Percentiles rank a stretch among this genome's conserved stretches.
phyloP scores from a whole-genome alignment of 2,113 vertebrate genomes.

The Ursus arctos region DNA sequence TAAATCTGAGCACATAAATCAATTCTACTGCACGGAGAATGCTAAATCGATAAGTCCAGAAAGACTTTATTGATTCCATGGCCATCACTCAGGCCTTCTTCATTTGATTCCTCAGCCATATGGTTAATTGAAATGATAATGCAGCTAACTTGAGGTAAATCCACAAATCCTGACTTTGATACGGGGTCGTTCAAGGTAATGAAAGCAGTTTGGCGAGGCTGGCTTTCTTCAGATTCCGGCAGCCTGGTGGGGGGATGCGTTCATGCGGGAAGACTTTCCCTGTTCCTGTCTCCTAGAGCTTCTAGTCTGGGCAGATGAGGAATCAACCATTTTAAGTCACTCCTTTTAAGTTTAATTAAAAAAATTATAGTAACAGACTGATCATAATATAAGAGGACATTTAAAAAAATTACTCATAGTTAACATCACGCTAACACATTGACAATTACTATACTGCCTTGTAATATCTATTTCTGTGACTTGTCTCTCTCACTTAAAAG shows the following conservation, averaged over 20 bases:
- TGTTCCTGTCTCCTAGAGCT: background rate
- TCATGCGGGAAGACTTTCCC: background rate
- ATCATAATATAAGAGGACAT: background rate
- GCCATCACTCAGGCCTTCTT: conserved; percentile 89
- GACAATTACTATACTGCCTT: background rate
- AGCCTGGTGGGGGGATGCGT: too few species aligned
- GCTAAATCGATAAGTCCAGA: conserved; percentile 92
- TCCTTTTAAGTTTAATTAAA: background rate
- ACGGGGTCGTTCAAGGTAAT: conserved; percentile 84
- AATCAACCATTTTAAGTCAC: background rate
- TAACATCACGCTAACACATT: background rate
- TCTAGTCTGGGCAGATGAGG: background rate
- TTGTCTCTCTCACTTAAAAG: conserved; percentile 17
- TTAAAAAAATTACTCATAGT: background rate
- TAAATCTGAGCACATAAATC: conserved; percentile 89
- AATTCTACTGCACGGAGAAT: conserved; percentile 85
- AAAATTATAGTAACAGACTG: background rate
- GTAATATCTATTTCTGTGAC: background rate
- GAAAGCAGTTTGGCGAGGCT: conserved; percentile 38
- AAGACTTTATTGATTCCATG: conserved; percentile 92
- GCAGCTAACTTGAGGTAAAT: conserved; percentile 86
- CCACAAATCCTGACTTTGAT: conserved; percentile 85
- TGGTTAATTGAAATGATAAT: conserved; percentile 93
- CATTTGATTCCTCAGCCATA: conserved; percentile 92
- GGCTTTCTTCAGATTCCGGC: background rate